Percentiles rank a stretch among this genome's conserved stretches.
Evolutionary conservation across 1,140 invertebrate species (phyloP).

Genomic region (Diachasmimorpha longicaudata): DNA sequence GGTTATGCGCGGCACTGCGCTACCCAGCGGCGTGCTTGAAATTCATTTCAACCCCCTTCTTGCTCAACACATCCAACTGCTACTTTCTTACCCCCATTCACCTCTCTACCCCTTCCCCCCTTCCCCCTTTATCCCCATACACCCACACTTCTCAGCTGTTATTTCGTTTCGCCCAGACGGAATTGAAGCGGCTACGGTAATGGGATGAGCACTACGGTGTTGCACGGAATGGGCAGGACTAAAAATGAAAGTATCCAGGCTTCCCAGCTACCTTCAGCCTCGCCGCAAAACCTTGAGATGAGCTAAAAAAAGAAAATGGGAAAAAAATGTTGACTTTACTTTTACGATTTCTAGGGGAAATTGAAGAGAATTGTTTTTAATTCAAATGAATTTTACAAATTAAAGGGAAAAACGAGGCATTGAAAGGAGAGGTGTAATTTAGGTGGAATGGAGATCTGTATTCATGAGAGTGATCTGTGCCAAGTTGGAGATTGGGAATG

Average conservation of each 20-base stretch:
- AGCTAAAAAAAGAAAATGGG: not conserved
- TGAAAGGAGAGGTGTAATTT: too few relatives aligned
- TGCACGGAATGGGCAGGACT: not conserved
- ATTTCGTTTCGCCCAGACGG: conserved; percentile 2
- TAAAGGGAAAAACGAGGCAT: not conserved
- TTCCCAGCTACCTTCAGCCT: not conserved
- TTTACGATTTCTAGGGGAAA: not conserved
- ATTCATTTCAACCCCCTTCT: conserved; percentile 23
- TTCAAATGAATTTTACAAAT: not conserved
- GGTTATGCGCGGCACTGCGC: conserved; percentile 4
- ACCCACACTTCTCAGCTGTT: conserved; percentile 3
- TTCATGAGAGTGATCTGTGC: too few relatives aligned
- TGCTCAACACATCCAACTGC: not conserved
- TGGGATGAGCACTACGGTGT: conserved; percentile 9
- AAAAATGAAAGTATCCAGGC: conserved; percentile 12
- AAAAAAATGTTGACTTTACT: not conserved
- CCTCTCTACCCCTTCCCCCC: not conserved
- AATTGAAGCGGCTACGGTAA: conserved; percentile 15
- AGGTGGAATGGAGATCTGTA: too few relatives aligned
- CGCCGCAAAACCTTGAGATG: not conserved
- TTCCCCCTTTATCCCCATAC: not conserved
- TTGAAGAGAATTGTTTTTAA: not conserved
- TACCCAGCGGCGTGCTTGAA: conserved; percentile 21
- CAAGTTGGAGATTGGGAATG: too few relatives aligned
- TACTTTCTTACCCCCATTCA: conserved; percentile 4